phyloP scores from a whole-genome alignment of 2,797 vertebrate species.

The Dallia pectoralis region DNA sequence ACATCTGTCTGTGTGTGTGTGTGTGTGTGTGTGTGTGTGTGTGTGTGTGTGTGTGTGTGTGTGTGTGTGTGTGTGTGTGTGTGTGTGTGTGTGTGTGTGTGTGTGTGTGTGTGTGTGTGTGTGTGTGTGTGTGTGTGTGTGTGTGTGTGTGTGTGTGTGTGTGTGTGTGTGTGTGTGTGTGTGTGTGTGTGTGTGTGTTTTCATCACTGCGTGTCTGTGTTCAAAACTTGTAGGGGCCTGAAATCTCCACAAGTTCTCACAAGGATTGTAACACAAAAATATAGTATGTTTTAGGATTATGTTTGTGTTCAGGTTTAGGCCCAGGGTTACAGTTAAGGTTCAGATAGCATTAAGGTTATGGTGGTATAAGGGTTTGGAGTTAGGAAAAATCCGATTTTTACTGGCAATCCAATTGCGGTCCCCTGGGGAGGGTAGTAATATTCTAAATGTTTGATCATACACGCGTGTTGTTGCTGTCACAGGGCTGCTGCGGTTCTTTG shows the following conservation, averaged over 20 bases:
- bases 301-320: too few species aligned
- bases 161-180: background rate
- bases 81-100: background rate
- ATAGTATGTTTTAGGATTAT: too few species aligned
- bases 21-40: slow-evolving; percentile 5
- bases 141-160: slow-evolving; percentile 10
- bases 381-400: too few species aligned
- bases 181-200: background rate
- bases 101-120: background rate
- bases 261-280: too few species aligned
- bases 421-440: too few species aligned
- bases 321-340: too few species aligned
- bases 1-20: slow-evolving; percentile 38
- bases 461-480: slow-evolving; percentile 35
- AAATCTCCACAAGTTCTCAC: too few species aligned
- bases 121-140: slow-evolving; percentile 30
- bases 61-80: slow-evolving; percentile 15
- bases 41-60: slow-evolving; percentile 2
- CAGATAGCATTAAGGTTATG: too few species aligned
- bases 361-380: too few species aligned
- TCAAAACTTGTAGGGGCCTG: too few species aligned
- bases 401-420: too few species aligned
- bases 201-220: background rate
- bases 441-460: background rate
- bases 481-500: slow-evolving; percentile 52